These are phyloP conservation scores for Aspidapion aeneum DNA, from an alignment of 2,888 invertebrate genomes.

Conservation along the genomic window DNA sequence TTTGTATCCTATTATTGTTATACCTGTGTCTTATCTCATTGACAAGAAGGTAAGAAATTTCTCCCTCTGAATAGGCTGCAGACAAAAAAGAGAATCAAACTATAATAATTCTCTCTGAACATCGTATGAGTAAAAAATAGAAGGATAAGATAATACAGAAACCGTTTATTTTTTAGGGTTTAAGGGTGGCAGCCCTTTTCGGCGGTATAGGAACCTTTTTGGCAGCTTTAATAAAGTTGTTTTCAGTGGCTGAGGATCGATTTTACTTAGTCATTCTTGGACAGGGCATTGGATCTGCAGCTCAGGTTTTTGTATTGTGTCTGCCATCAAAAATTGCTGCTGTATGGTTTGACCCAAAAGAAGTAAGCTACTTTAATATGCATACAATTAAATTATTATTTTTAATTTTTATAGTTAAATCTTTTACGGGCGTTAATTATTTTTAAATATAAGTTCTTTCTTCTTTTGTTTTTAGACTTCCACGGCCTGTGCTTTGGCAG, in stretches of 20 bases:
- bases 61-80: not conserved
- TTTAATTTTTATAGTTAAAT: too few species aligned
- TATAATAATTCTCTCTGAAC: too few species aligned
- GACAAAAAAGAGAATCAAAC: not conserved
- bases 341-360: conserved; percentile 94
- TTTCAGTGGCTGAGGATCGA: conserved; percentile 73
- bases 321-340: conserved; percentile 90
- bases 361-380: conserved; percentile 65
- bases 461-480: conserved; percentile 41
- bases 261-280: conserved; percentile 86
- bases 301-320: conserved; percentile 89
- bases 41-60: conserved; percentile 75
- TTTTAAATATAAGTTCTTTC: too few species aligned
- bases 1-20: conserved; percentile 90
- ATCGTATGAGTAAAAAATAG: too few species aligned
- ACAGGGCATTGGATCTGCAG: conserved; percentile 78
- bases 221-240: conserved; percentile 87
- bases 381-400: too few species aligned
- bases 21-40: conserved; percentile 92
- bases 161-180: conserved; percentile 6
- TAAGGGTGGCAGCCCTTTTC: conserved; percentile 13
- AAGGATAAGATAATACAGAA: too few species aligned
- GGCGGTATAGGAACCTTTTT: conserved; percentile 65
- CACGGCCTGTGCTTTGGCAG: conserved; percentile 67
- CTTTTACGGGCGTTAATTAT: too few species aligned